Evolutionary conservation across 2,888 invertebrate genomes (phyloP).

Genomic region (Athalia rosae): DNA sequence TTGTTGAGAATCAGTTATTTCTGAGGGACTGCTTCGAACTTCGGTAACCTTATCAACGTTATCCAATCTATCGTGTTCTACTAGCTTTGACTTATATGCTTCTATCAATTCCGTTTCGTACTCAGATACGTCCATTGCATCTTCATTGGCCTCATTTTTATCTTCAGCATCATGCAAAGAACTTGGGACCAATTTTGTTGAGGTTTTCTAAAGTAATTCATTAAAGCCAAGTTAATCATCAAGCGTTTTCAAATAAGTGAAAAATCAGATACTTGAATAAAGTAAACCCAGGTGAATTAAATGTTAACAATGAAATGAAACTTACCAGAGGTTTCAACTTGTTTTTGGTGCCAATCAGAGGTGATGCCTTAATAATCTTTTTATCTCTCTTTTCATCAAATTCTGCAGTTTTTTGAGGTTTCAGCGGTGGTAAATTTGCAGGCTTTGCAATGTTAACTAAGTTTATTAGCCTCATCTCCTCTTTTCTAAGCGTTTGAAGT

Average conservation of each 20-base stretch:
- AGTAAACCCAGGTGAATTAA: background rate
- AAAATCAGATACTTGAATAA: background rate
- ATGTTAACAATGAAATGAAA: background rate
- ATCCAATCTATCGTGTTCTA: slow-evolving; percentile 26
- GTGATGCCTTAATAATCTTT: slow-evolving; percentile 18
- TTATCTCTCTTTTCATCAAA: slow-evolving; percentile 45
- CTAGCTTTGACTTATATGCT: slow-evolving; percentile 23
- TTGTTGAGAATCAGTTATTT: slow-evolving; percentile 13
- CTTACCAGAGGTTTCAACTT: slow-evolving; percentile 7
- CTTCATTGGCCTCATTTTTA: slow-evolving; percentile 41
- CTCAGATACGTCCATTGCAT: slow-evolving; percentile 5
- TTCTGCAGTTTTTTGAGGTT: slow-evolving; percentile 61
- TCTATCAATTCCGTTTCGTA: slow-evolving; percentile 18
- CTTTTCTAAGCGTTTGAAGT: slow-evolving; percentile 81
- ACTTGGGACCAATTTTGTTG: slow-evolving; percentile 46
- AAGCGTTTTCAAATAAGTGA: background rate
- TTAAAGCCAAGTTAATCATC: background rate
- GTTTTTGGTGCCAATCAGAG: slow-evolving; percentile 33
- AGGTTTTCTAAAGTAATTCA: slow-evolving; percentile 24
- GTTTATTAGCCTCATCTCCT: slow-evolving; percentile 81
- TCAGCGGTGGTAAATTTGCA: slow-evolving; percentile 77
- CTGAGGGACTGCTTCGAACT: background rate
- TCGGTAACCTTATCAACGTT: slow-evolving; percentile 48
- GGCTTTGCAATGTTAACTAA: slow-evolving; percentile 86
- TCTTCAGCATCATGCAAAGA: slow-evolving; percentile 43